phyloP scores from a whole-genome alignment of 2,113 vertebrate genomes.

The Lucifuga dentata region DNA sequence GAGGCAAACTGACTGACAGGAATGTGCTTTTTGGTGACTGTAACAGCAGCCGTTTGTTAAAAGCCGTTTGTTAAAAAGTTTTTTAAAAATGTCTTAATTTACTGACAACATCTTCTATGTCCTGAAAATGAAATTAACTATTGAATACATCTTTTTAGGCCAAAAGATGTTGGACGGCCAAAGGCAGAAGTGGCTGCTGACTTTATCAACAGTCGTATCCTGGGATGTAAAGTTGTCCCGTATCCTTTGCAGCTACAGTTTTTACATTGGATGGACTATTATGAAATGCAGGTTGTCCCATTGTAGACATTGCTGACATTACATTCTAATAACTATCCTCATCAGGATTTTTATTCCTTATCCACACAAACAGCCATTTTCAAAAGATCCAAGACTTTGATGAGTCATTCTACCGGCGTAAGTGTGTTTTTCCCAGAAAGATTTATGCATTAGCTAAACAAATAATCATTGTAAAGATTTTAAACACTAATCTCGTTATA shows the following conservation, averaged over 20 bases:
- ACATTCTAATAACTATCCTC: neutral
- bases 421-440: conserved; percentile 65
- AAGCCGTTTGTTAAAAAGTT: no score
- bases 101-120: neutral
- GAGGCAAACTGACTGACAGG: no score
- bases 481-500: conserved; percentile 47
- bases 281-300: no score
- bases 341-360: conserved; percentile 43
- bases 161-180: conserved; percentile 93
- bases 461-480: neutral
- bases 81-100: no score
- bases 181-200: conserved; percentile 97
- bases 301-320: no score
- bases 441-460: neutral
- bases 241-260: conserved; percentile 86
- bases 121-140: neutral
- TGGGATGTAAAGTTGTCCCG: conserved; percentile 91
- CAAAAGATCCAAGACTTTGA: conserved; percentile 98
- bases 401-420: conserved; percentile 94
- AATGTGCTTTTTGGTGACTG: neutral
- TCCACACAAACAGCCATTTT: conserved; percentile 88
- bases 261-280: neutral
- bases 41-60: neutral
- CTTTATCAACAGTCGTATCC: conserved; percentile 92
- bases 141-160: conserved; percentile 71